These are phyloP conservation scores for Nasonia longicornis DNA, from an alignment of 1,140 invertebrate genomes.

Conservation along the genomic window DNA sequence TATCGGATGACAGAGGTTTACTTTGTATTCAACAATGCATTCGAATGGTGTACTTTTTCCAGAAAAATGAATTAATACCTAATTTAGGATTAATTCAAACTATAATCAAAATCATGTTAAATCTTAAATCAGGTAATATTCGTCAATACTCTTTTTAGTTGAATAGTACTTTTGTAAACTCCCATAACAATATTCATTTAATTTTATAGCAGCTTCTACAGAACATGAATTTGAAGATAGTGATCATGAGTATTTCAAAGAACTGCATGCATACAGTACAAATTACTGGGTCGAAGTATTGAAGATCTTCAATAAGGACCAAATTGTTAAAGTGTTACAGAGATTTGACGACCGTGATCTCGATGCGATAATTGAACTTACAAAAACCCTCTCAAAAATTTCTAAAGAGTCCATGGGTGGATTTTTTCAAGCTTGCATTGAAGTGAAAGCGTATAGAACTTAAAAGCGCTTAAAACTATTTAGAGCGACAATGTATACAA, in stretches of 20 bases:
- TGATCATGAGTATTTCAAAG: slow-evolving; percentile 38
- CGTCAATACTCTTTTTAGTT: slow-evolving; percentile 7
- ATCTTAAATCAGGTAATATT: slow-evolving; percentile 46
- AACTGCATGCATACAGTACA: slow-evolving; percentile 49
- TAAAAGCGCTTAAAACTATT: no score
- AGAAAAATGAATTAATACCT: slow-evolving; percentile 47
- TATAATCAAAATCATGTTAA: slow-evolving; percentile 49
- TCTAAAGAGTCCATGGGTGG: not conserved
- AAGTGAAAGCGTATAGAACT: not conserved
- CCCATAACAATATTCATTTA: slow-evolving; percentile 31
- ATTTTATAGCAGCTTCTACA: slow-evolving; percentile 9
- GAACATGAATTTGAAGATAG: slow-evolving; percentile 46
- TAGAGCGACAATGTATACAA: not conserved
- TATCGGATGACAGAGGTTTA: slow-evolving; percentile 46
- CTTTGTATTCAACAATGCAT: slow-evolving; percentile 52
- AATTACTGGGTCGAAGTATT: slow-evolving; percentile 55
- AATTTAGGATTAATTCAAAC: slow-evolving; percentile 43
- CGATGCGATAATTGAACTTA: slow-evolving; percentile 24
- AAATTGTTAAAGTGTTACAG: slow-evolving; percentile 50
- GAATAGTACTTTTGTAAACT: slow-evolving; percentile 25
- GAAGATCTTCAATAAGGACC: slow-evolving; percentile 39
- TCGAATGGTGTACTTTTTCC: slow-evolving; percentile 51
- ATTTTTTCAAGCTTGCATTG: not conserved
- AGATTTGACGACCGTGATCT: slow-evolving; percentile 31
- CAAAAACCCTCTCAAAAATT: slow-evolving; percentile 14